These are phyloP conservation scores for Scrobipalpa costella DNA, from an alignment of 2,888 invertebrate species.

Conservation along the genomic window DNA sequence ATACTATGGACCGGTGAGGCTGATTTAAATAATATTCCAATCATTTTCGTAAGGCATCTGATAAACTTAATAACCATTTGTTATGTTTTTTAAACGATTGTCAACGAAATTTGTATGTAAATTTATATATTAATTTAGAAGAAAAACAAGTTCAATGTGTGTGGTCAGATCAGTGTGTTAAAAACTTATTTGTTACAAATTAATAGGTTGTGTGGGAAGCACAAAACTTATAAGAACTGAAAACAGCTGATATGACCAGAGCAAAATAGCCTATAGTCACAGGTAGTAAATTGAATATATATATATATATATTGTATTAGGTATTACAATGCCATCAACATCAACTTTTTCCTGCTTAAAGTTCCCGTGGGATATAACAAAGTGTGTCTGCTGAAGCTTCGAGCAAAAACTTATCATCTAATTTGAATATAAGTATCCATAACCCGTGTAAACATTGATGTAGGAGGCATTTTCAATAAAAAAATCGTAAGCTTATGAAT, in stretches of 20 bases:
- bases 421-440: constrained; percentile 17
- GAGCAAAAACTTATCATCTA: constrained; percentile 1
- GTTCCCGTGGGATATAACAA: constrained; percentile 14
- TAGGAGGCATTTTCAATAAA: constrained; percentile 15
- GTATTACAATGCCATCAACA: not conserved
- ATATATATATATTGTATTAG: too few species aligned
- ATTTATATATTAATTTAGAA: too few species aligned
- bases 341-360: not conserved
- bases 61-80: constrained; percentile 21
- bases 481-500: constrained; percentile 23
- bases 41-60: constrained; percentile 15
- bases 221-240: not conserved
- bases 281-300: not conserved
- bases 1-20: not conserved
- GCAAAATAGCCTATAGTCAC: not conserved
- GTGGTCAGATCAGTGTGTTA: not conserved
- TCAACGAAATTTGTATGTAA: not conserved
- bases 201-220: not conserved
- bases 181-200: not conserved
- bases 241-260: not conserved
- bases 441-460: constrained; percentile 8
- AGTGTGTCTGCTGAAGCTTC: not conserved
- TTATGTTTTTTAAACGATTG: constrained; percentile 17
- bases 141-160: not conserved
- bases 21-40: constrained; percentile 26